phyloP scores from a whole-genome alignment of 1,140 invertebrate genomes.

The Euura saliciscinereae region DNA sequence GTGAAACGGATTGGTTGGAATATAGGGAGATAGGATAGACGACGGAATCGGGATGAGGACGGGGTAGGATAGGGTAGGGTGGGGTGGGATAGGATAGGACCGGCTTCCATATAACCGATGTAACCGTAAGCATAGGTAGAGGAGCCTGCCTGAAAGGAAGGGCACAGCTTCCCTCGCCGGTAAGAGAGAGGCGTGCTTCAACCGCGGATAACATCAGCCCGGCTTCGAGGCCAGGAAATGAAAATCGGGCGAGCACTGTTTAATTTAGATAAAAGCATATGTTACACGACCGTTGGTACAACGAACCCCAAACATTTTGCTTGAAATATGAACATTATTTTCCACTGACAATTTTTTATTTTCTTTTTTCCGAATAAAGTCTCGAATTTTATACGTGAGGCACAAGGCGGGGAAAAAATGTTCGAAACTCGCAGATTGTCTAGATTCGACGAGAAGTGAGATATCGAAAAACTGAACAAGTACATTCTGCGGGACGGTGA shows the following conservation, averaged over 20 bases:
- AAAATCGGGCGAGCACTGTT: constrained; percentile 63
- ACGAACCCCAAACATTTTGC: background rate
- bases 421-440: background rate
- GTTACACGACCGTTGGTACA: constrained; percentile 41
- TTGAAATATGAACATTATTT: no score
- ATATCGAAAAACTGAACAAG: no score
- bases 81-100: background rate
- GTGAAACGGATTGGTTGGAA: constrained; percentile 33
- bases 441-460: no score
- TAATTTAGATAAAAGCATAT: constrained; percentile 68
- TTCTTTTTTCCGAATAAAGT: no score
- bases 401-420: background rate
- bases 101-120: background rate
- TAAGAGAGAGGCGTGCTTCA: background rate
- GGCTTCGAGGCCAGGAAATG: constrained; percentile 60
- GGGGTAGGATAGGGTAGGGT: background rate
- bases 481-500: no score
- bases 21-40: constrained; percentile 35
- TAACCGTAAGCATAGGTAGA: background rate
- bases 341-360: no score
- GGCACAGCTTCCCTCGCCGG: background rate
- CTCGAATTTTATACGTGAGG: no score
- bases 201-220: constrained; percentile 57
- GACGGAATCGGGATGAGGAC: constrained; percentile 2
- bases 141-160: background rate